Base-by-base conservation (phyloP, 2,797 vertebrate species). In the Buphagus erythrorhynchus region DNA sequence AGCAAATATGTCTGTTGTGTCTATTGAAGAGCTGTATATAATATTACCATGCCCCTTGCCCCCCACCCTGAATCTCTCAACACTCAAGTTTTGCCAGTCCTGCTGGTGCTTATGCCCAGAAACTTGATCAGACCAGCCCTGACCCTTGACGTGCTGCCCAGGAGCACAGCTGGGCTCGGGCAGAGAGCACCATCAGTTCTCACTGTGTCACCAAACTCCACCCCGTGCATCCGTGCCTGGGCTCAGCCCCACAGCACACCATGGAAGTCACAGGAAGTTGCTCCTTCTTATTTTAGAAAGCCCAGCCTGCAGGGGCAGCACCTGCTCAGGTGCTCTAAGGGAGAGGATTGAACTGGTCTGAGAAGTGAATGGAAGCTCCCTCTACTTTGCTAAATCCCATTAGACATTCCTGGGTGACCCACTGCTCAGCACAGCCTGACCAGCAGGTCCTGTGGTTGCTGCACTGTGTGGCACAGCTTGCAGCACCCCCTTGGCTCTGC, bases 151-250 rank as follows among this genome's bases (percentile, higher is more conserved):
- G 0, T 15, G n/a, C 33, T 82, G 66, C 31, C 42, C 14, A 11
- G 29, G 33, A 59, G 49, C 22, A 9, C 7, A 16, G 38, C 38
- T 38, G 26, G 35, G 6, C 29, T 45, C 43, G 58, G 18, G 49
- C 13, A 29, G 31, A 18, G 28, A 77, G 25, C 40, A 46, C 38
- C 35, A 4, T 7, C 48, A 31, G 16, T 35, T 76, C 49, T 48
- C 33, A 3, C 31, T 38, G 19, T 5, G 6, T 54, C 31, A 29
- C 52, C 54, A 43, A 4, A 7, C 8, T 28, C 49, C 81, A 40
- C 21, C 14, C 20, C 9, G 1, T 4, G 42, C 24, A 24, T 17
- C 24, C 36, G 8, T 19, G 12, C 11, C 0, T 20, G 33, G 35
- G 14, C 66, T 83, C 29, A 45, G 38, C 43, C 52, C 66, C 33